A percentile compares a stretch with the other conserved stretches of the same genome.
These are phyloP conservation scores for Neoniphon sammara DNA, from an alignment of 2,797 vertebrate species.

Conservation along the genomic window DNA sequence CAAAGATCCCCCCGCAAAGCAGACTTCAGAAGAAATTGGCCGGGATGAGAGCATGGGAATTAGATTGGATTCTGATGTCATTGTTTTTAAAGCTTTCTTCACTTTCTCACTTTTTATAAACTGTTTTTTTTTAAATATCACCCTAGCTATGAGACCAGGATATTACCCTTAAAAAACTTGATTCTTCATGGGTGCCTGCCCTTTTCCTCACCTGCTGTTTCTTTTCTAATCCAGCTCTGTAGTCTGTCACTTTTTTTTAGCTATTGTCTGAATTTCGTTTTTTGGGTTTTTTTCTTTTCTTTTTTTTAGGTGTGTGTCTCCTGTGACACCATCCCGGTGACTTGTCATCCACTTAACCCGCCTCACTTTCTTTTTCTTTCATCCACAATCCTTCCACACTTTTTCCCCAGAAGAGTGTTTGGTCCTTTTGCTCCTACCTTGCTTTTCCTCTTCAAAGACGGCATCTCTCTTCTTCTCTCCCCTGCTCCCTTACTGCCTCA, in stretches of 20 bases:
- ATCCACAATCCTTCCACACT: conserved; percentile 45
- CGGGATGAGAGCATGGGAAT: conserved; percentile 43
- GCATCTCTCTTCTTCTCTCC: conserved; percentile 12
- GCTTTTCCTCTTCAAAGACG: conserved; percentile 53
- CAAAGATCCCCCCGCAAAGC: conserved; percentile 61
- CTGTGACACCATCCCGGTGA: conserved; percentile 33
- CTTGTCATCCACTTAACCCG: conserved; percentile 45
- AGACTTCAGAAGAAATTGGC: conserved; percentile 41
- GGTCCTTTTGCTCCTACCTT: conserved; percentile 40
- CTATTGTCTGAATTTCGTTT: not conserved
- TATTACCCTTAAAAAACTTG: conserved; percentile 12
- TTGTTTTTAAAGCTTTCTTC: conserved; percentile 15
- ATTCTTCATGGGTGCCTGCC: conserved; percentile 23
- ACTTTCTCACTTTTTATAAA: conserved; percentile 11
- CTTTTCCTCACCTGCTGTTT: conserved; percentile 20
- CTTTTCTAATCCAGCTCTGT: conserved; percentile 40
- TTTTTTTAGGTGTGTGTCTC: too few species aligned
- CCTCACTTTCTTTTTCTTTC: conserved; percentile 43
- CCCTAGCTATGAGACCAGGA: not conserved
- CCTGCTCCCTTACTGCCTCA: conserved; percentile 8
- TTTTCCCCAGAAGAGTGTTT: conserved; percentile 11
- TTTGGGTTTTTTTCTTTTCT: not conserved
- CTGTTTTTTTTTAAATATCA: not conserved
- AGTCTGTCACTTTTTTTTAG: not conserved
- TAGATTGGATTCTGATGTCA: conserved; percentile 28